phyloP scores from a whole-genome alignment of 2,113 vertebrate genomes.

The Phainopepla nitens region DNA sequence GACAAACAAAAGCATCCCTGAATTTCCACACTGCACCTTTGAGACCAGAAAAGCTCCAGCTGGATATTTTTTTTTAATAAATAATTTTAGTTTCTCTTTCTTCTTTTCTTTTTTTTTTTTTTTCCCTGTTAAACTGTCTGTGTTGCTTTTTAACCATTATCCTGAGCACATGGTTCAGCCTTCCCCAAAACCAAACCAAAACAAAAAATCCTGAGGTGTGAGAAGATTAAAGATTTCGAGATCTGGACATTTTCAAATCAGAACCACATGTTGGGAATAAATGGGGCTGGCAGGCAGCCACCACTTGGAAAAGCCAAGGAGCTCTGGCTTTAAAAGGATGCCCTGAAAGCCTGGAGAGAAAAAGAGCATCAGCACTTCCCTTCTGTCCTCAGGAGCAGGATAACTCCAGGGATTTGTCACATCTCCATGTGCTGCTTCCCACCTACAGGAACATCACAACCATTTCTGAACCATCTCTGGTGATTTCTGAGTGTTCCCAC shows the following conservation, averaged over 20 bases:
- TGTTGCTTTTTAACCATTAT: slow-evolving; percentile 21
- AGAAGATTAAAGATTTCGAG: slow-evolving; percentile 65
- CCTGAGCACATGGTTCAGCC: slow-evolving; percentile 1
- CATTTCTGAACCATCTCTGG: not conserved
- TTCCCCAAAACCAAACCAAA: slow-evolving; percentile 52
- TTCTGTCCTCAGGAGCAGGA: not conserved
- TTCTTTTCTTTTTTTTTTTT: not conserved
- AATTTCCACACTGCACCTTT: not conserved
- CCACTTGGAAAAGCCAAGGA: slow-evolving; percentile 2
- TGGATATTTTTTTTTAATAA: not conserved
- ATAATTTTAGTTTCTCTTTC: not conserved
- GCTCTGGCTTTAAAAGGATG: not conserved
- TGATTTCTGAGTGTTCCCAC: not conserved
- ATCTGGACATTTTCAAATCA: slow-evolving; percentile 67
- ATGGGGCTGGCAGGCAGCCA: slow-evolving; percentile 41
- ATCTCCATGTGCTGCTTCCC: not conserved
- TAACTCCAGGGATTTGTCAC: not conserved
- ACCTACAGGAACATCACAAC: not conserved
- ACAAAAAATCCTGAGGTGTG: slow-evolving; percentile 62
- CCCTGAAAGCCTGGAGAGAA: not conserved
- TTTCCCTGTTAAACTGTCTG: not conserved
- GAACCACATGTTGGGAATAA: slow-evolving; percentile 62
- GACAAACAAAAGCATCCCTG: not conserved
- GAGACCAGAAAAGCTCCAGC: not conserved
- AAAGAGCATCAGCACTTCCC: not conserved